Evolutionary conservation across 64 coral and sea anemone species (phyloP), one percentile per base, ranked within the genome.

Genomic region (Pachyseris speciosa): DNA sequence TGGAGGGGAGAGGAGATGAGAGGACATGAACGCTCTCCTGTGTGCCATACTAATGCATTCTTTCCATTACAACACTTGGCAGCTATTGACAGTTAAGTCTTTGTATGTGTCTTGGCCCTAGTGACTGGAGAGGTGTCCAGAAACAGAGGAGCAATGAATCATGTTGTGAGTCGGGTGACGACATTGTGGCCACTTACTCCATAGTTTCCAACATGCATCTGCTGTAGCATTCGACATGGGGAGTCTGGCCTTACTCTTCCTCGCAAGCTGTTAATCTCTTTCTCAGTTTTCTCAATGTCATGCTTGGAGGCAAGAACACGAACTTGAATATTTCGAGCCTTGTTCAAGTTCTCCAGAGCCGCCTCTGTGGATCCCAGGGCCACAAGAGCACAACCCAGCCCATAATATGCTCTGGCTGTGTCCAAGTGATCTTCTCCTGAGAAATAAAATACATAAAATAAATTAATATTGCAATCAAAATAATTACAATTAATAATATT

Each of bases 321-420:
- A 19, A 7, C 3, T 37, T 92, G 89, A n/a, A 92, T 75, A 28
- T 20, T 5, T 2, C 2, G 36, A 4, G 89, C 69, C 13, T 17
- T 75, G 1, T 47, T 39, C 0, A 84, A 37, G 33, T 51, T 61
- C 24, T 92, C 68, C 7, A 96, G 3, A 9, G 94, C 94, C 16
- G 86, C 90, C 3, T 39, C 38, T 24, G 63, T 72, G 29, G 66
- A 63, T 12, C 72, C 85, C 28, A 89, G 20, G 13, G 17, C 48
- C 37, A 52, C 78, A 13, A 96, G 78, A 52, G 70, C 75, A 53
- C 79, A 72, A 4, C 83, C 94, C 55, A 96, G 69, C 39, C 89
- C 78, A 64, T 72, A 92, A 28, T 61, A 72, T 2, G 90, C 90
- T 49, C 91, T 91, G 36, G 90, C 94, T n/a, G 94, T 96, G 27